Percentiles rank a stretch among this genome's conserved stretches.
These are phyloP conservation scores for Copsychus sechellarum DNA, from an alignment of 2,113 vertebrate genomes.

Conservation along the genomic window DNA sequence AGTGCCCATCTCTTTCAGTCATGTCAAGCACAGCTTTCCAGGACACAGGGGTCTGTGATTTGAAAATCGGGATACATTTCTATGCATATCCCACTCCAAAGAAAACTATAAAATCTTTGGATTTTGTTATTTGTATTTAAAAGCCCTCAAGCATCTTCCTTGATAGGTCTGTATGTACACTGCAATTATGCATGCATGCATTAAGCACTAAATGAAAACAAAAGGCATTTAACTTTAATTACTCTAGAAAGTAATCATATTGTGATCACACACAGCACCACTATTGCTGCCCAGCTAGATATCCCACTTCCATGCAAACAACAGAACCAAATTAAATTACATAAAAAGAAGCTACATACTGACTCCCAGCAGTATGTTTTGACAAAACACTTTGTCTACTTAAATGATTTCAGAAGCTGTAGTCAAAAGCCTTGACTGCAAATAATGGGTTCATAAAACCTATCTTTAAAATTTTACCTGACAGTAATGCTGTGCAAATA, in stretches of 20 bases:
- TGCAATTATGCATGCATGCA: slow-evolving; percentile 64
- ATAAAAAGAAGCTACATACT: slow-evolving; percentile 74
- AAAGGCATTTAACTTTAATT: slow-evolving; percentile 75
- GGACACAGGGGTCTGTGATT: background rate
- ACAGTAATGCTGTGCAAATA: slow-evolving; percentile 83
- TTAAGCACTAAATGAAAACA: slow-evolving; percentile 71
- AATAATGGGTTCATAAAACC: slow-evolving; percentile 84
- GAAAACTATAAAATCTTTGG: background rate
- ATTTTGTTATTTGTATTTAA: background rate
- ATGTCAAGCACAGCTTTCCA: background rate
- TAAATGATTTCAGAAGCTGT: slow-evolving; percentile 85
- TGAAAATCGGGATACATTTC: accelerated
- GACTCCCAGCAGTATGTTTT: slow-evolving; percentile 82
- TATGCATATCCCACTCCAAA: background rate
- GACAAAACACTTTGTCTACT: slow-evolving; percentile 85
- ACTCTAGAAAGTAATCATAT: slow-evolving; percentile 66
- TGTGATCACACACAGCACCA: slow-evolving; percentile 53
- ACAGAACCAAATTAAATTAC: slow-evolving; percentile 81
- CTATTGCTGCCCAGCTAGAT: slow-evolving; percentile 72
- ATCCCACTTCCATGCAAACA: slow-evolving; percentile 74
- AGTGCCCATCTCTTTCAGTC: background rate
- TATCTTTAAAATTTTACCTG: slow-evolving; percentile 84
- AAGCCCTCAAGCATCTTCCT: slow-evolving; percentile 24
- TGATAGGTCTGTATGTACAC: slow-evolving; percentile 24
- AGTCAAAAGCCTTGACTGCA: slow-evolving; percentile 82